Base-by-base conservation (phyloP, 2,888 invertebrate species). In the Callyntrura guangdongensis region DNA sequence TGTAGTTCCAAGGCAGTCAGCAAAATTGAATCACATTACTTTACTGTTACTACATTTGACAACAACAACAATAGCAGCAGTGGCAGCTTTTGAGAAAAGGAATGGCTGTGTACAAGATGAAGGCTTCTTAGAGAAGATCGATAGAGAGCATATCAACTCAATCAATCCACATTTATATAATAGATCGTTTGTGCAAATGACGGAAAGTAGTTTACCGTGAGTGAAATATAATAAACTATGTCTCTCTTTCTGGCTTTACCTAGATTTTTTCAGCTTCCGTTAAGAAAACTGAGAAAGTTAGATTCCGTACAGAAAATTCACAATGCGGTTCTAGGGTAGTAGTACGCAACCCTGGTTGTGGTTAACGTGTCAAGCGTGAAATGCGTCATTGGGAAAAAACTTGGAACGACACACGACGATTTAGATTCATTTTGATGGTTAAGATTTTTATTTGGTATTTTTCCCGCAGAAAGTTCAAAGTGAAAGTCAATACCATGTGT, bases 121-220 rank as follows among this genome's bases (percentile, higher is more conserved):
- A 8, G 17, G 36, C 17, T 69, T 17, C 17, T 45, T n/a, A n/a
- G 69, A 69, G 36, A 9, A 45, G 3, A 69, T 0, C 6, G 45
- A 45, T 36, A 17, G 49, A 74, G 12, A 74, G 49, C 36, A 36
- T 36, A 20, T 74, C 74, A 49, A 47, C 20, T 74, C 74, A 74
- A 74, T 74, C 49, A 17, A 74, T 49, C 49, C 22, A 69, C 25
- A 49, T n/a, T 49, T 47, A 74, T 49, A 36, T 20, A 49, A 74
- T 49, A 17, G 22, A 11, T 74, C n/a, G 36, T 74, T 85, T 85
- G 85, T 85, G 85, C n/a, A 69, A 72, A 56, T 85, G 85, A 85
- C 85, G 47, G 36, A 25, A 84, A 84, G 67, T 69, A 84, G 69
- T 84, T 84, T 84, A 64, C 27, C 53, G 36, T 36, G 67, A 53